phyloP scores from a whole-genome alignment of 2,797 vertebrate genomes.

The Phaenicophaeus curvirostris region DNA sequence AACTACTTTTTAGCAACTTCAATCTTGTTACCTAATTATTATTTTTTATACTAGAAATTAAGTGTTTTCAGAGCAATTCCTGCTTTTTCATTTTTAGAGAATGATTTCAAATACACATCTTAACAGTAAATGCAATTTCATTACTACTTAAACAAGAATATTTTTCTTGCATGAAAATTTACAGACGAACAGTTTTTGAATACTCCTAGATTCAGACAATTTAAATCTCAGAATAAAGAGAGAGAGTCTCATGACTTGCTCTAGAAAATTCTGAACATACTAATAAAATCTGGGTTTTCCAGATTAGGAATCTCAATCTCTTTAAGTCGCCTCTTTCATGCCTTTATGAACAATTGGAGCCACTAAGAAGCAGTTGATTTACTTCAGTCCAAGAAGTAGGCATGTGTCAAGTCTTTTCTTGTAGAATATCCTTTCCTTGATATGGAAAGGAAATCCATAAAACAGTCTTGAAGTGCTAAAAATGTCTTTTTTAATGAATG shows the following conservation, averaged over 20 bases:
- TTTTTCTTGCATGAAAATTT: neutral
- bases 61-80: neutral
- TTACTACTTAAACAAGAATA: neutral
- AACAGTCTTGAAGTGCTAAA: neutral
- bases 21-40: neutral
- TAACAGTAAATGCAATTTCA: neutral
- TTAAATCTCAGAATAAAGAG: neutral
- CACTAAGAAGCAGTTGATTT: neutral
- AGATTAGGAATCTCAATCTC: neutral
- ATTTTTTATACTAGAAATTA: neutral
- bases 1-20: neutral
- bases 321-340: neutral
- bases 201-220: neutral
- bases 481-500: no score
- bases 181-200: neutral
- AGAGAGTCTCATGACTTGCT: neutral
- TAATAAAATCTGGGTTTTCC: neutral
- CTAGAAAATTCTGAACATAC: neutral
- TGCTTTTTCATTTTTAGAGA: neutral
- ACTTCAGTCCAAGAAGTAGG: neutral
- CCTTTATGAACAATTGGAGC: neutral
- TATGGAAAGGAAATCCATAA: neutral
- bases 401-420: neutral
- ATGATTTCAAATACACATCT: neutral
- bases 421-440: neutral